Evolutionary conservation across 1,140 invertebrate genomes (phyloP).

Genomic region (Maniola jurtina): DNA sequence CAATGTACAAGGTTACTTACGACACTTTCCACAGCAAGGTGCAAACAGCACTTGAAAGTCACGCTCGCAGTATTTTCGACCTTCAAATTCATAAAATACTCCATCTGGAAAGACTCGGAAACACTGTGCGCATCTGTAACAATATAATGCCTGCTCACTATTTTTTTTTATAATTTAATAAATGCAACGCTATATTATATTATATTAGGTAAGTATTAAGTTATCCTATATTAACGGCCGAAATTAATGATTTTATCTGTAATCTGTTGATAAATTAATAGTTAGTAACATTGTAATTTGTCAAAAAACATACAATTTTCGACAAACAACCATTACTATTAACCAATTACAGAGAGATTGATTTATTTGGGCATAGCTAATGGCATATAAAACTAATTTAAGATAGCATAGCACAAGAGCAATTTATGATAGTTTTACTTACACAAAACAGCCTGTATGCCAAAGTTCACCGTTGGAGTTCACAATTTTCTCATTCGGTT

Average conservation of each 20-base stretch:
- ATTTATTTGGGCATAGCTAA: too few species aligned
- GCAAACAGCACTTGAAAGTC: slow-evolving; percentile 99
- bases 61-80: slow-evolving; percentile 99
- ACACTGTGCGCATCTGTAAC: slow-evolving; percentile 96
- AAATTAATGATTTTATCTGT: too few species aligned
- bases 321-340: too few species aligned
- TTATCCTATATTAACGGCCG: too few species aligned
- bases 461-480: slow-evolving; percentile 99
- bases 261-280: too few species aligned
- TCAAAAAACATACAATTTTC: too few species aligned
- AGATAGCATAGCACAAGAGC: neutral
- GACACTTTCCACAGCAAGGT: slow-evolving; percentile 98
- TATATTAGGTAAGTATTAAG: too few species aligned
- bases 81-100: slow-evolving; percentile 99
- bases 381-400: too few species aligned
- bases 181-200: too few species aligned
- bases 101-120: slow-evolving; percentile 98
- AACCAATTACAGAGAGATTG: too few species aligned
- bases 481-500: slow-evolving; percentile 97
- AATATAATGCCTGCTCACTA: neutral
- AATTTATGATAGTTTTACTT: slow-evolving; percentile 78
- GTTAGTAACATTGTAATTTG: too few species aligned
- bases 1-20: slow-evolving; percentile 76
- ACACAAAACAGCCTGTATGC: slow-evolving; percentile 99
- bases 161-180: too few species aligned